phyloP scores from a whole-genome alignment of 2,113 vertebrate genomes.

The Capreolus pygargus region DNA sequence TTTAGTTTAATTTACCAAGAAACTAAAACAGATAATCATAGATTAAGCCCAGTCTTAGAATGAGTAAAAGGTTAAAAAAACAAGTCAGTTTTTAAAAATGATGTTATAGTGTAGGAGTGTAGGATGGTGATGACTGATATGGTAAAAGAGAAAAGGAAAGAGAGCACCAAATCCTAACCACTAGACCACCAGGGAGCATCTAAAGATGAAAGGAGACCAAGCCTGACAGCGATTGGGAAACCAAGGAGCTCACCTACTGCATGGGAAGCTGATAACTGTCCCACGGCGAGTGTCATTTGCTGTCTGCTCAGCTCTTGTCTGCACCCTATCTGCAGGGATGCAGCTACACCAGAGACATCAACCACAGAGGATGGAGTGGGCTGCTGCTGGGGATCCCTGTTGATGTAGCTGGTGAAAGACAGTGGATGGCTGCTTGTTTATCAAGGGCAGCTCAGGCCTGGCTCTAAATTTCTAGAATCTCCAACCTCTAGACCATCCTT shows the following conservation, averaged over 20 bases:
- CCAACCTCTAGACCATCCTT: background rate
- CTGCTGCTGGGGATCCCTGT: accelerated
- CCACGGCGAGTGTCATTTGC: accelerated
- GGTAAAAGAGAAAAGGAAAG: background rate
- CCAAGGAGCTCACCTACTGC: background rate
- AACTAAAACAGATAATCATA: background rate
- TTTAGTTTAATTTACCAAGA: background rate
- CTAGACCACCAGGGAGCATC: background rate
- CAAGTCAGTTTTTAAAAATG: background rate
- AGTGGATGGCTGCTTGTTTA: accelerated
- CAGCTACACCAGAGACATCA: background rate
- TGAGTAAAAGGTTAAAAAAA: background rate
- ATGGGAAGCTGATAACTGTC: background rate
- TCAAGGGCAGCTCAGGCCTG: background rate
- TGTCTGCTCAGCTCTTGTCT: background rate
- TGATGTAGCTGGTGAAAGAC: background rate
- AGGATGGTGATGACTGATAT: accelerated
- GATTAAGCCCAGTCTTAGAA: background rate
- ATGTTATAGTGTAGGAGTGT: background rate
- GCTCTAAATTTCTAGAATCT: background rate
- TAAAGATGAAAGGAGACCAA: background rate
- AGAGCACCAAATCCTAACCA: background rate
- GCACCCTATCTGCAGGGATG: background rate
- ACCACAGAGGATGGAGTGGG: background rate
- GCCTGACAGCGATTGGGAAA: background rate